Evolutionary conservation across 2,113 vertebrate species (phyloP).

Genomic region (Calyptommatus sinebrachiatus): DNA sequence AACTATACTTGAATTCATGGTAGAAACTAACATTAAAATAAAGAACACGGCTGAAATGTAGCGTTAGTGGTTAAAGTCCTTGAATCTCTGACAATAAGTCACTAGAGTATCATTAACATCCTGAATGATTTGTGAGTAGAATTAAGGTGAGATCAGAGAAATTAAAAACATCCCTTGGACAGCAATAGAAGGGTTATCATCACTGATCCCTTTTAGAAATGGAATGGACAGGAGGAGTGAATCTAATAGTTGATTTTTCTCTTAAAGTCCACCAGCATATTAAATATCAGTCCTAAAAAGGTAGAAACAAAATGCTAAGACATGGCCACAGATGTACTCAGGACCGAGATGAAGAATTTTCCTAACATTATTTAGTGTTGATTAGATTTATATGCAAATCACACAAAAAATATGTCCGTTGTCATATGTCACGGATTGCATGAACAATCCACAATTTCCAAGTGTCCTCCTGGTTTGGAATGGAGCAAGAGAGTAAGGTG

Average conservation of each 20-base stretch:
- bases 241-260: not conserved
- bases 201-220: not conserved
- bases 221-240: not conserved
- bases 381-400: not conserved
- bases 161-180: not conserved
- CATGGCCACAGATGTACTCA: not conserved
- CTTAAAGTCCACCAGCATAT: not conserved
- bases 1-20: not conserved
- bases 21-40: not conserved
- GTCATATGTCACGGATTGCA: no score
- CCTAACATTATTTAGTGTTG: not conserved
- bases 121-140: not conserved
- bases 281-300: not conserved
- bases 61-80: not conserved
- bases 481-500: no score
- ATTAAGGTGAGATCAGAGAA: not conserved
- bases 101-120: not conserved
- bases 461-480: no score
- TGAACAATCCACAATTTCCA: no score
- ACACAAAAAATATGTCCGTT: no score
- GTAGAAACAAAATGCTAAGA: not conserved
- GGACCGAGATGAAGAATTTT: no score
- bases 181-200: not conserved
- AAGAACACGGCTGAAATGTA: not conserved
- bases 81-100: not conserved